A percentile compares a stretch with the other conserved stretches of the same genome.
phyloP scores from a whole-genome alignment of 37 sponge, comb jelly and placozoan genomes.

The Cliona cf. orientalis region DNA sequence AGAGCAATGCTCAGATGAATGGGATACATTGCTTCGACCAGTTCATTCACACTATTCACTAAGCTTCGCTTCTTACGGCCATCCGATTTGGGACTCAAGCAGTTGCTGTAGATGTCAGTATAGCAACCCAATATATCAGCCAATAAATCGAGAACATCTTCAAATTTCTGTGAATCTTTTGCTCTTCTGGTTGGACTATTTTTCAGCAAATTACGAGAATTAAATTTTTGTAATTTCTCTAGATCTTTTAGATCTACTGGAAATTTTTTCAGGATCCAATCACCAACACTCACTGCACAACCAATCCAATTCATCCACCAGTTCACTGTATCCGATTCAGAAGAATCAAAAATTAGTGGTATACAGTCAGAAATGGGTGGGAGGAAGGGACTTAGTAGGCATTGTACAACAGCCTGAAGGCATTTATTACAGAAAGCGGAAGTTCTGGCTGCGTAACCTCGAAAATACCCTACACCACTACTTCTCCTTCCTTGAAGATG shows the following conservation, averaged over 20 bases:
- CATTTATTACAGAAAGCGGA: slow-evolving; percentile 21
- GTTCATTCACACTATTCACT: neutral
- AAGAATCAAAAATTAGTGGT: neutral
- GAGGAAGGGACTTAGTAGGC: slow-evolving; percentile 15
- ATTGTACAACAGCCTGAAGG: neutral
- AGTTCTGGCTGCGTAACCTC: slow-evolving; percentile 11
- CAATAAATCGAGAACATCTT: too few relatives aligned
- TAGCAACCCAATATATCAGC: neutral
- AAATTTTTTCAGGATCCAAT: too few relatives aligned
- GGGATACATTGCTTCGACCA: slow-evolving; percentile 17
- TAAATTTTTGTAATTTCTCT: neutral
- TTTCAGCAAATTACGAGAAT: neutral
- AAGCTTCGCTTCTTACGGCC: neutral
- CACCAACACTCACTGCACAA: too few relatives aligned
- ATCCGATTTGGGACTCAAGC: neutral
- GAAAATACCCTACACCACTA: slow-evolving; percentile 1
- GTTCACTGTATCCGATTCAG: too few relatives aligned
- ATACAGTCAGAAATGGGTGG: slow-evolving; percentile 26
- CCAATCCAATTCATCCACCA: too few relatives aligned
- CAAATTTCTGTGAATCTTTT: too few relatives aligned
- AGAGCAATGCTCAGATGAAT: slow-evolving; percentile 10
- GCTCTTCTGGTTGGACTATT: neutral
- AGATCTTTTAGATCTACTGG: neutral
- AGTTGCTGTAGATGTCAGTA: neutral
- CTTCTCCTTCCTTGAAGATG: neutral